These are phyloP conservation scores for Orussus abietinus DNA, from an alignment of 1,140 invertebrate species.

Conservation along the genomic window DNA sequence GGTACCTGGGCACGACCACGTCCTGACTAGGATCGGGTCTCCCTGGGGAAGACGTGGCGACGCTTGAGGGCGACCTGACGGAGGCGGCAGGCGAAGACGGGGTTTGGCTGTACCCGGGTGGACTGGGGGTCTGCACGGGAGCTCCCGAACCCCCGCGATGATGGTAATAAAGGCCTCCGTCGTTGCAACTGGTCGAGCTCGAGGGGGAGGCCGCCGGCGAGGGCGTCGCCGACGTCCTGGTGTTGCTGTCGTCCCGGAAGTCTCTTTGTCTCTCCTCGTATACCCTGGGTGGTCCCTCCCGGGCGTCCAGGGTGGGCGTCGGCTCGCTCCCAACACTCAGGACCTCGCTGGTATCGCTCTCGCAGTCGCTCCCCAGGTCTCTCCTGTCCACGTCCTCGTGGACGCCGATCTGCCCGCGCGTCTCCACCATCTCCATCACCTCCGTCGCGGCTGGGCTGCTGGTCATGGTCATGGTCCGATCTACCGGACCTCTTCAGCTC, in stretches of 20 bases:
- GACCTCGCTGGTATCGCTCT: slow-evolving; percentile 51
- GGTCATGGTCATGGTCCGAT: too few relatives aligned
- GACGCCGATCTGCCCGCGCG: background rate
- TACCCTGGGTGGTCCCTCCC: slow-evolving; percentile 25
- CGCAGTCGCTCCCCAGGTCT: slow-evolving; percentile 40
- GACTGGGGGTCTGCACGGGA: slow-evolving; percentile 31
- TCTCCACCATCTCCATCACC: slow-evolving; percentile 15
- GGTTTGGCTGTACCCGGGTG: slow-evolving; percentile 35
- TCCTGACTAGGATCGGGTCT: slow-evolving; percentile 35
- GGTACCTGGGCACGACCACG: slow-evolving; percentile 34
- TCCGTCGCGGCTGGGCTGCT: too few relatives aligned
- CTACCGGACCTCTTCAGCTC: too few relatives aligned
- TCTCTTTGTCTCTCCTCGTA: slow-evolving; percentile 30
- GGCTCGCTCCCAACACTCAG: slow-evolving; percentile 60
- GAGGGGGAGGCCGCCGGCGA: slow-evolving; percentile 45
- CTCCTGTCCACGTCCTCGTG: slow-evolving; percentile 20
- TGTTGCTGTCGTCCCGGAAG: slow-evolving; percentile 38
- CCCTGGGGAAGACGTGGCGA: slow-evolving; percentile 42
- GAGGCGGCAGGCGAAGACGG: slow-evolving; percentile 43
- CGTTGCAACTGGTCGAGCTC: slow-evolving; percentile 39
- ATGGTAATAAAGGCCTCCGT: slow-evolving; percentile 4
- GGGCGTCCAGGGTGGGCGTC: slow-evolving; percentile 37
- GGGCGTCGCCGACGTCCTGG: slow-evolving; percentile 23
- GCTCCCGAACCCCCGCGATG: slow-evolving; percentile 15
- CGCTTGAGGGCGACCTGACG: slow-evolving; percentile 38